These are phyloP conservation scores for Varanus komodoensis DNA, from an alignment of 2,113 vertebrate genomes.

Conservation along the genomic window DNA sequence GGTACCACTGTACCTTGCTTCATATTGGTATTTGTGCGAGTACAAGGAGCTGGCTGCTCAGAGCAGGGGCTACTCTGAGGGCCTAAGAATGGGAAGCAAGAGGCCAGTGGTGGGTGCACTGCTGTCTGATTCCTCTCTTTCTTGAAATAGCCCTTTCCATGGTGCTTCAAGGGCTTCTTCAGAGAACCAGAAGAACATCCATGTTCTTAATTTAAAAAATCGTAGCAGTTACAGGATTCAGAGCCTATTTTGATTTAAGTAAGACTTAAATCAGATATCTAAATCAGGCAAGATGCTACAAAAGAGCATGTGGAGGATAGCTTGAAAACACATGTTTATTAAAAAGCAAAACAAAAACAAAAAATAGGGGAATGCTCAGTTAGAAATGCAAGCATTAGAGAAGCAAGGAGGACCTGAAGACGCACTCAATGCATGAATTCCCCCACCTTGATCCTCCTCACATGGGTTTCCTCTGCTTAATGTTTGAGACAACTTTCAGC, in stretches of 20 bases:
- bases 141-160: not conserved
- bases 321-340: not conserved
- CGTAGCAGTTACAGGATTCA: not conserved
- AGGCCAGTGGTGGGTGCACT: not conserved
- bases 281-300: no score
- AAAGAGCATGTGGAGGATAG: not conserved
- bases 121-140: not conserved
- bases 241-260: not conserved
- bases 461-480: slow-evolving; percentile 1
- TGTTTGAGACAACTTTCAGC: not conserved
- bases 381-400: not conserved
- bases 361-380: not conserved
- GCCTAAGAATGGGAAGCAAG: not conserved
- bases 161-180: not conserved
- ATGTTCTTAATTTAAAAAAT: not conserved
- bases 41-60: not conserved
- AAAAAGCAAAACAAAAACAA: not conserved
- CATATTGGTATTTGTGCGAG: not conserved
- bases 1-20: no score
- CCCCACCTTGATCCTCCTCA: not conserved
- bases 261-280: not conserved
- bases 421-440: not conserved
- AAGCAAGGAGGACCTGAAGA: not conserved
- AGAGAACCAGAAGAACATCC: not conserved
- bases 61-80: not conserved